Conservation (phyloP, 2,113 vertebrate genomes). For the Silurus meridionalis region DNA sequence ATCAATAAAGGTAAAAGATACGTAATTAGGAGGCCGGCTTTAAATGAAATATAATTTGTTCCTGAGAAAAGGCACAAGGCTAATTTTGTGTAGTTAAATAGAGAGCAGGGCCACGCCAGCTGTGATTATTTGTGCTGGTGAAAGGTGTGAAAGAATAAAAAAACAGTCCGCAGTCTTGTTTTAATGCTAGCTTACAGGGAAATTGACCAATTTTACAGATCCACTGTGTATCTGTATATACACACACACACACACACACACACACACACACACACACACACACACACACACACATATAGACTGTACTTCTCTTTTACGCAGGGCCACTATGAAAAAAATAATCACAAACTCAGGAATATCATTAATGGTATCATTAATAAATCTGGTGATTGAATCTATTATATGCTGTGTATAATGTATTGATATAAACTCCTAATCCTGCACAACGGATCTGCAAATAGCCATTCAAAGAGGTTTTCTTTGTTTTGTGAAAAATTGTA, state of each 20-base stretch:
- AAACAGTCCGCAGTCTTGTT: neutral
- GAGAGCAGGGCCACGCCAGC: conserved; percentile 7
- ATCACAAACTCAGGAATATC: neutral
- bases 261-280: no score
- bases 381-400: neutral
- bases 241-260: neutral
- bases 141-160: conserved; percentile 13
- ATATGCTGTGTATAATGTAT: neutral
- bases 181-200: neutral
- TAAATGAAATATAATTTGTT: conserved; percentile 19
- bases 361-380: neutral
- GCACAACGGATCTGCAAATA: neutral
- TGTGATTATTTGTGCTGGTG: neutral
- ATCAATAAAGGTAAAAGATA: conserved; percentile 58
- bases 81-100: conserved; percentile 37
- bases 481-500: no score
- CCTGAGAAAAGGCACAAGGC: conserved; percentile 31
- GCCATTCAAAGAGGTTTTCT: no score
- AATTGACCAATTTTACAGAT: neutral
- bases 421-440: neutral
- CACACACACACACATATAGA: no score
- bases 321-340: no score
- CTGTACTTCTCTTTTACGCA: no score
- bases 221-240: neutral
- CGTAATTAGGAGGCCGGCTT: conserved; percentile 42